Evolutionary conservation across 2,797 vertebrate genomes (phyloP), one percentile per base, ranked within the genome.

Genomic region (Graptemys geographica): DNA sequence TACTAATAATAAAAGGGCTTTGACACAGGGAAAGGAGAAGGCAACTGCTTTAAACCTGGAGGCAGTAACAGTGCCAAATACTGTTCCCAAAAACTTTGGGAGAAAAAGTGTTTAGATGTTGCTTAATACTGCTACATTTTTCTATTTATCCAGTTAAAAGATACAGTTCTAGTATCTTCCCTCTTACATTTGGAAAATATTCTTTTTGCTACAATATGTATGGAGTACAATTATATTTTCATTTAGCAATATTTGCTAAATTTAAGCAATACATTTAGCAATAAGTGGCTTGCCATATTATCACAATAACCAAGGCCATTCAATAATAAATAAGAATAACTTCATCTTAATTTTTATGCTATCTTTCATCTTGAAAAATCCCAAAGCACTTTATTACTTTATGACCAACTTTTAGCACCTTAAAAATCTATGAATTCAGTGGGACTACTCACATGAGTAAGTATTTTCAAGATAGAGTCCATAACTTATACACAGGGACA

Each of bases 1-100:
- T 53, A 53, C 74, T 92, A 94, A 93, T 94, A 92, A 65, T 59
- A 88, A 79, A 94, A 94, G 44, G 37, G 80, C 86, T 87, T 94
- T 87, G 87, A 89, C 28, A 41, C 47, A 52, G 62, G 25, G 37
- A 28, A 81, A 44, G 80, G 27, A 52, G 80, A 81, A 57, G 53
- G 37, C 27, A 56, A 27, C 4, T 37, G 37, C 55, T 65, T 15
- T 81, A 41, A 41, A 19, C 27, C 28, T 31, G 28, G 47, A 47
- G 76, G 16, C 6, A 8, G 25, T 47, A 47, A 28, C 74, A 78
- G 44, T 78, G 44, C 52, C 19, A 53, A 53, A 53, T 53, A 53
- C 19, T 53, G 52, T 53, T 53, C 12, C 12, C 27, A 37, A 37
- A n/a, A 37, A 19, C 16, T 19, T 23, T 21, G 18, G 19, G 52